These are phyloP conservation scores for Rhaphigaster nebulosa DNA, from an alignment of 2,888 invertebrate genomes.

Conservation along the genomic window DNA sequence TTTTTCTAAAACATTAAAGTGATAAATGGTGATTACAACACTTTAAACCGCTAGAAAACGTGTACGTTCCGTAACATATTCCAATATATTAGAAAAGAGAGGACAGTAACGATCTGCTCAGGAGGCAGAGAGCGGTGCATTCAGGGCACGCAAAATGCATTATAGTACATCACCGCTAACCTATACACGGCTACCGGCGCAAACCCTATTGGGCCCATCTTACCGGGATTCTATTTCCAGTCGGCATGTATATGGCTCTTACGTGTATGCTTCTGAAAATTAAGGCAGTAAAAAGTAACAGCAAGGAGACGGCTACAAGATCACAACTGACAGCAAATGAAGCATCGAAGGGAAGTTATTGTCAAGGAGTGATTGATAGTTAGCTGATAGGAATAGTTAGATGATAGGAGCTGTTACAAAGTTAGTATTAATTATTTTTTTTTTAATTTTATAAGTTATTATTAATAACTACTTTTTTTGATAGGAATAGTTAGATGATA, in stretches of 20 bases:
- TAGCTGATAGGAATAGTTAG: no score
- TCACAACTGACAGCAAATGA: background rate
- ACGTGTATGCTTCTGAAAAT: conserved; percentile 1
- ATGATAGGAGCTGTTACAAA: no score
- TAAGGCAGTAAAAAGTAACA: background rate
- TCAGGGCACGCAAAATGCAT: conserved; percentile 39
- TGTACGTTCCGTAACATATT: background rate
- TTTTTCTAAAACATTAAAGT: background rate
- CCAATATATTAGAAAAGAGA: background rate
- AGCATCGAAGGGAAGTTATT: background rate
- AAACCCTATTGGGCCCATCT: background rate
- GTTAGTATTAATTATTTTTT: no score
- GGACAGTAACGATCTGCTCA: background rate
- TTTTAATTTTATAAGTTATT: no score
- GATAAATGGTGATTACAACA: background rate
- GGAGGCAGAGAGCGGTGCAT: background rate
- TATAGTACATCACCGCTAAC: conserved; percentile 11
- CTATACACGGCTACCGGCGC: background rate
- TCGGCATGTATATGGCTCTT: background rate
- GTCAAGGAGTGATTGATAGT: background rate
- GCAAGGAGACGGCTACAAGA: background rate
- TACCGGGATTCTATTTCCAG: conserved; percentile 33
- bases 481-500: no score
- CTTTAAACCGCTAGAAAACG: background rate
- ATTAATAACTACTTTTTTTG: no score